Conservation (phyloP, 2,888 invertebrate genomes). For the Strigamia maritima region DNA sequence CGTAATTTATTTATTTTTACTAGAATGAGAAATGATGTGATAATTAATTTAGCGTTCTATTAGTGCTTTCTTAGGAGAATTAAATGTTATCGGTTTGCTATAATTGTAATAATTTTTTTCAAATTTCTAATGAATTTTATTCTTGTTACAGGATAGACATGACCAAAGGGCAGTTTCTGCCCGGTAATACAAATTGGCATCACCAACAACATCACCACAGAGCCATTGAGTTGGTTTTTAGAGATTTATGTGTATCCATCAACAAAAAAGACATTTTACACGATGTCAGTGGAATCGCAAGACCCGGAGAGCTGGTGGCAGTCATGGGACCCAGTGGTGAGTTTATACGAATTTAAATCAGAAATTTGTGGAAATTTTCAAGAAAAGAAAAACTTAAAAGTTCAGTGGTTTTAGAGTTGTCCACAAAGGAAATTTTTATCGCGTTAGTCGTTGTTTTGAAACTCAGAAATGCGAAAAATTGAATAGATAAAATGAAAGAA, state of each 20-base stretch:
- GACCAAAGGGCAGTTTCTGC: conserved; percentile 35
- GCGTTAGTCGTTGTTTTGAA: neutral
- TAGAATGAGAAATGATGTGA: too few relatives aligned
- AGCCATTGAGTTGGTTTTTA: conserved; percentile 45
- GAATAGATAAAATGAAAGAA: neutral
- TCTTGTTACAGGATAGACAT: conserved; percentile 36
- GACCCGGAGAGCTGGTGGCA: conserved; percentile 73
- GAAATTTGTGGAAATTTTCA: neutral
- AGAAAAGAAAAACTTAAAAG: neutral
- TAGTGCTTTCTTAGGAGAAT: too few relatives aligned
- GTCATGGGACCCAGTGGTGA: conserved; percentile 77
- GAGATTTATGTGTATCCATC: conserved; percentile 49
- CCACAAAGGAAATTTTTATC: neutral
- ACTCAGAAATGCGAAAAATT: neutral
- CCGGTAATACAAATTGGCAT: conserved; percentile 16
- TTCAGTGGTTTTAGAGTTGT: neutral
- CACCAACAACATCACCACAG: conserved; percentile 34
- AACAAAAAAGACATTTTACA: conserved; percentile 62
- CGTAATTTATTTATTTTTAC: neutral
- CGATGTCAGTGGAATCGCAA: conserved; percentile 69
- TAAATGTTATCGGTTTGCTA: too few relatives aligned
- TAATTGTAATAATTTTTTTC: neutral
- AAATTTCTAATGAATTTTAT: neutral
- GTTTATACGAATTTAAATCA: conserved; percentile 40
- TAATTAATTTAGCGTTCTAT: too few relatives aligned